Conservation (phyloP, 2,888 invertebrate genomes). For the Bombyx huttoni region DNA sequence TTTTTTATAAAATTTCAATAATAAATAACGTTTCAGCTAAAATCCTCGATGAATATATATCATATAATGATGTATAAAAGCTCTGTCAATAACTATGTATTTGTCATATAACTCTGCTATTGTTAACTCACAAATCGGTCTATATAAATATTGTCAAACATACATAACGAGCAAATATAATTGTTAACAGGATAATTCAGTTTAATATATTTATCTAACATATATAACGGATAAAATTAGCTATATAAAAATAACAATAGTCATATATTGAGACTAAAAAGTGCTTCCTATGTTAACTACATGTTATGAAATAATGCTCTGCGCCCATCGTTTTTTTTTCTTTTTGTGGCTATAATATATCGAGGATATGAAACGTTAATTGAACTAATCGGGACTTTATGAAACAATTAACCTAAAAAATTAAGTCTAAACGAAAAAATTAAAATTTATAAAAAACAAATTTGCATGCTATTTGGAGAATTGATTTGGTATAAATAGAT, state of each 20-base stretch:
- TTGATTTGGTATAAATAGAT: background rate
- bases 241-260: conserved; percentile 31
- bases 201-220: conserved; percentile 67
- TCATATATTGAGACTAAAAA: conserved; percentile 27
- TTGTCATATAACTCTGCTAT: background rate
- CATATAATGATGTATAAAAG: conserved; percentile 31
- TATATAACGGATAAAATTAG: conserved; percentile 52
- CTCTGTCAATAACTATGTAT: conserved; percentile 11
- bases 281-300: conserved; percentile 11
- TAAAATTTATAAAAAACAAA: conserved; percentile 16
- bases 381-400: conserved; percentile 40
- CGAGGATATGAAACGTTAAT: background rate
- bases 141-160: background rate
- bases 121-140: background rate
- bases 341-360: background rate
- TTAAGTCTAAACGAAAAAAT: conserved; percentile 38
- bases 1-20: conserved; percentile 30
- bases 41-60: conserved; percentile 25
- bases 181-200: background rate
- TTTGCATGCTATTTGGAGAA: background rate
- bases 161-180: background rate
- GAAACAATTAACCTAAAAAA: conserved; percentile 46
- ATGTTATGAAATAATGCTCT: background rate
- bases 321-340: background rate
- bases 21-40: conserved; percentile 31